phyloP scores from a whole-genome alignment of 2,888 invertebrate species.

The Julus scanicus region DNA sequence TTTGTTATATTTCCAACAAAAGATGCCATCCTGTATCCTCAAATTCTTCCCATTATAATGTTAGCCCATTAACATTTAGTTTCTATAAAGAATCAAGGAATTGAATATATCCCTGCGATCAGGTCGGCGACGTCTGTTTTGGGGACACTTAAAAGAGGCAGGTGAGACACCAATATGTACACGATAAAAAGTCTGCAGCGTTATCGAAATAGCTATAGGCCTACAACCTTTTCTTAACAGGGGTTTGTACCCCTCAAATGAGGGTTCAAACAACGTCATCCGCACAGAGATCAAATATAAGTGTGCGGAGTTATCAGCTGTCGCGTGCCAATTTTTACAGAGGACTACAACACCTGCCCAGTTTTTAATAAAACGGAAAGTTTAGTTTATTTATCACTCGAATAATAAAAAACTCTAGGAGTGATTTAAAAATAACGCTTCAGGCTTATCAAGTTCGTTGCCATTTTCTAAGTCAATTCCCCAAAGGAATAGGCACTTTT shows the following conservation, averaged over 20 bases:
- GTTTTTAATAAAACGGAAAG: background rate
- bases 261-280: background rate
- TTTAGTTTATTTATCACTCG: background rate
- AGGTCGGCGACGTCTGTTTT: conserved; percentile 42
- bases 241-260: background rate
- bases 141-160: conserved; percentile 30
- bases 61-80: background rate
- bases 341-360: background rate
- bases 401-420: background rate
- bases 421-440: background rate
- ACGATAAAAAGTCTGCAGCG: background rate
- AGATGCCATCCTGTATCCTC: background rate
- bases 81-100: background rate
- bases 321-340: background rate
- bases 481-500: conserved; percentile 28
- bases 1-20: no score
- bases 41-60: background rate
- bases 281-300: conserved; percentile 22
- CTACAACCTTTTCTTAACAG: background rate
- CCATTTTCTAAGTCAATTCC: conserved; percentile 17
- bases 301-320: conserved; percentile 36
- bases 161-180: conserved; percentile 2
- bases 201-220: conserved; percentile 36
- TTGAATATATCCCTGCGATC: background rate
- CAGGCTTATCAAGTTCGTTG: conserved; percentile 15